These are phyloP conservation scores for Arvicanthis niloticus DNA, from an alignment of 2,113 vertebrate species.

Conservation along the genomic window DNA sequence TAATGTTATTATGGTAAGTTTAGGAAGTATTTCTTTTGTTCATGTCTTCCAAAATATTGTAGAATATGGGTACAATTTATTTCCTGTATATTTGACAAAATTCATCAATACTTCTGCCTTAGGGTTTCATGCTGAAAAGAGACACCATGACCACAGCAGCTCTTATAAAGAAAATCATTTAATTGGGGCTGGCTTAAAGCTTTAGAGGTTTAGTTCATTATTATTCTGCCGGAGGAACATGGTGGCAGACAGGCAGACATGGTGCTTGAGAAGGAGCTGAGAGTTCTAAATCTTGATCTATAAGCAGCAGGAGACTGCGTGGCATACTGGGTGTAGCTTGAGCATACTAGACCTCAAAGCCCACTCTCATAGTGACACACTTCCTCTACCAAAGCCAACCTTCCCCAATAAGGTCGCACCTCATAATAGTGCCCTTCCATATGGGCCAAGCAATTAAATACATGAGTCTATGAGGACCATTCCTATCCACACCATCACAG, in stretches of 20 bases:
- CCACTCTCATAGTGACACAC: too few relatives aligned
- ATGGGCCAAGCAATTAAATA: too few relatives aligned
- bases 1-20: neutral
- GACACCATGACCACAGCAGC: neutral
- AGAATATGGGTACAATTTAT: neutral
- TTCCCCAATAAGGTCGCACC: too few relatives aligned
- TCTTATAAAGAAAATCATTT: neutral
- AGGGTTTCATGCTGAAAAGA: neutral
- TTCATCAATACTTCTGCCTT: neutral
- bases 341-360: neutral
- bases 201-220: neutral
- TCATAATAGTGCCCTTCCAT: too few relatives aligned
- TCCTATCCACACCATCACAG: neutral
- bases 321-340: neutral
- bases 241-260: neutral
- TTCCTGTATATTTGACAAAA: neutral
- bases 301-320: neutral
- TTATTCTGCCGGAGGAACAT: neutral
- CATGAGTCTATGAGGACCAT: too few relatives aligned
- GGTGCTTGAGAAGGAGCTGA: neutral
- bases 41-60: neutral
- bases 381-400: too few relatives aligned
- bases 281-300: neutral
- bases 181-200: neutral
- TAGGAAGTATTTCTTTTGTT: neutral